phyloP scores from a whole-genome alignment of 2,113 vertebrate genomes.

The Hyperopisus bebe region DNA sequence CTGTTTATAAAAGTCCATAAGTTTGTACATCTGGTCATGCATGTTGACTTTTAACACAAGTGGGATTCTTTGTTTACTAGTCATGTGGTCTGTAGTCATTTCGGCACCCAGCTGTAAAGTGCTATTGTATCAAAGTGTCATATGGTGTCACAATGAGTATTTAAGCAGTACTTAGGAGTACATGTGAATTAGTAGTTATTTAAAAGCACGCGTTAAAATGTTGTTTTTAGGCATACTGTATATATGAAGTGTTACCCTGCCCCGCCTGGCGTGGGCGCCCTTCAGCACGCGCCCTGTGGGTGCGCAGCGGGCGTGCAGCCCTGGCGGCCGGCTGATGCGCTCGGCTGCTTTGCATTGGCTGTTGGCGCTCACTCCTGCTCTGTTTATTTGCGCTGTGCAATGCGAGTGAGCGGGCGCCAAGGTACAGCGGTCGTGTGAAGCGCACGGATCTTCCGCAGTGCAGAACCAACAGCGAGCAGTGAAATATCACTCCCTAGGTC shows the following conservation, averaged over 20 bases:
- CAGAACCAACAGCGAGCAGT: not conserved
- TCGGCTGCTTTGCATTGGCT: slow-evolving; percentile 50
- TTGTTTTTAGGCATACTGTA: not conserved
- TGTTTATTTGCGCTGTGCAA: slow-evolving; percentile 55
- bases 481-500: not conserved
- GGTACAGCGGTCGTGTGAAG: not conserved
- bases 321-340: not conserved
- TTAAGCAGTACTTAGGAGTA: not conserved
- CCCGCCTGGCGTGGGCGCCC: not conserved
- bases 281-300: not conserved
- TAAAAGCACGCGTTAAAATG: not conserved
- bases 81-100: not conserved
- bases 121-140: not conserved
- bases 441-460: not conserved
- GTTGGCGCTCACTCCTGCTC: slow-evolving; percentile 43
- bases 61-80: not conserved
- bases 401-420: slow-evolving; percentile 17
- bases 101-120: not conserved
- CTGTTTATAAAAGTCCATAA: not conserved
- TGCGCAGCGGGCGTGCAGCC: not conserved
- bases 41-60: not conserved
- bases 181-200: not conserved
- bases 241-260: not conserved
- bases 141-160: not conserved
- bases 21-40: not conserved